These are phyloP conservation scores for Bellardia bayeri DNA, from an alignment of 2,888 invertebrate species.

Conservation along the genomic window DNA sequence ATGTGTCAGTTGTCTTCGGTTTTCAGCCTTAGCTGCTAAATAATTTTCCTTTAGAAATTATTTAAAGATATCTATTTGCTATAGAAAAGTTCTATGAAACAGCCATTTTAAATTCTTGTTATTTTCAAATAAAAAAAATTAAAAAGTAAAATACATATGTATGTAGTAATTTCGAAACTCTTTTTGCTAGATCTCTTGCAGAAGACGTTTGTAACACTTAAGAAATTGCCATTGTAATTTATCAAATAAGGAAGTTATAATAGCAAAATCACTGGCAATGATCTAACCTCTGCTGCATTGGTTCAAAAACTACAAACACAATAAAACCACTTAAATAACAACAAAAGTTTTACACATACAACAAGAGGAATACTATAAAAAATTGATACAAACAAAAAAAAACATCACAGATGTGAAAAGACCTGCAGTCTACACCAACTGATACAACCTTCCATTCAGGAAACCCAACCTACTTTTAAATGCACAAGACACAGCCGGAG, in stretches of 20 bases:
- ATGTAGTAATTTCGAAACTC: no score
- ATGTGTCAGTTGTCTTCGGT: no score
- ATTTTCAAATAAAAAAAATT: no score
- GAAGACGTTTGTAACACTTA: conserved; percentile 2
- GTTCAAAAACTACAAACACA: background rate
- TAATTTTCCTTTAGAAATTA: no score
- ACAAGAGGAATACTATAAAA: background rate
- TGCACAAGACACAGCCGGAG: background rate
- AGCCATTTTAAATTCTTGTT: no score
- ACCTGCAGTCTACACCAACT: background rate
- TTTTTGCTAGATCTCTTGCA: background rate
- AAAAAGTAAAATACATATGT: no score
- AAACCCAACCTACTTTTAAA: conserved; percentile 35
- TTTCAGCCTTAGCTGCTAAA: no score
- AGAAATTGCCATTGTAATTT: conserved; percentile 32
- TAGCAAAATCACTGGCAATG: conserved; percentile 33
- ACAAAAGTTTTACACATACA: conserved; percentile 1
- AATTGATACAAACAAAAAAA: background rate
- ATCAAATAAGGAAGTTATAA: conserved; percentile 43
- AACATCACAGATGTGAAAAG: background rate
- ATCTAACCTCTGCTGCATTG: conserved; percentile 53
- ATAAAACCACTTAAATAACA: background rate
- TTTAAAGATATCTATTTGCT: no score
- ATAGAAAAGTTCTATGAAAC: no score
- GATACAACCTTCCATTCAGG: background rate